Conservation (phyloP, 2,113 vertebrate species). For the Romanogobio albipinnatus region DNA sequence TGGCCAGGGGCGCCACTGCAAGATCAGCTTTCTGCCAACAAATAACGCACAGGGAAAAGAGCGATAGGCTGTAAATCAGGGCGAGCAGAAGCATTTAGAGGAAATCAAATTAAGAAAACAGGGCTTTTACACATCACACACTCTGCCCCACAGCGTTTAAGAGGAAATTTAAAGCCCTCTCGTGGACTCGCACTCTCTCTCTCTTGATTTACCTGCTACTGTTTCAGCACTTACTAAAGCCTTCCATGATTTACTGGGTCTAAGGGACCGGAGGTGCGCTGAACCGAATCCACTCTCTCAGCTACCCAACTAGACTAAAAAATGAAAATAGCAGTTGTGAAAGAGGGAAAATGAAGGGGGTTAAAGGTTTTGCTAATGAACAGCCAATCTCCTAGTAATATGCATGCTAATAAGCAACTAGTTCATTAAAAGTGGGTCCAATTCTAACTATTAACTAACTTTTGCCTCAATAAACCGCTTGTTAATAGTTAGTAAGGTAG, state of each 20-base stretch:
- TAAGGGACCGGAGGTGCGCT: not conserved
- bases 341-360: constrained; percentile 1
- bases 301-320: constrained; percentile 21
- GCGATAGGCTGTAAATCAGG: constrained; percentile 72
- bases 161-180: constrained; percentile 70
- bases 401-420: too few relatives aligned
- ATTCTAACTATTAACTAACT: too few relatives aligned
- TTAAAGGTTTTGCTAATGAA: not conserved
- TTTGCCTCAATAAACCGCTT: too few relatives aligned
- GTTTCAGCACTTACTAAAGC: constrained; percentile 50
- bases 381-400: too few relatives aligned
- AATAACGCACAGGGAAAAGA: constrained; percentile 74
- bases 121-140: constrained; percentile 67
- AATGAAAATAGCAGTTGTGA: constrained; percentile 22
- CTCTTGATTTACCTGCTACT: constrained; percentile 55
- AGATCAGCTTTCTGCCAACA: constrained; percentile 98
- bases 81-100: constrained; percentile 68
- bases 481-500: too few relatives aligned
- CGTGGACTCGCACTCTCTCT: constrained; percentile 43
- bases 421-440: too few relatives aligned
- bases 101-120: constrained; percentile 81
- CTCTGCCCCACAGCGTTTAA: constrained; percentile 66
- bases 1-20: constrained; percentile 96
- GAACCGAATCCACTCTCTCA: constrained; percentile 21
- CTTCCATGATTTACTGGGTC: constrained; percentile 46